Evolutionary conservation across 2,797 vertebrate species (phyloP).

Genomic region (Cottoperca gobio): DNA sequence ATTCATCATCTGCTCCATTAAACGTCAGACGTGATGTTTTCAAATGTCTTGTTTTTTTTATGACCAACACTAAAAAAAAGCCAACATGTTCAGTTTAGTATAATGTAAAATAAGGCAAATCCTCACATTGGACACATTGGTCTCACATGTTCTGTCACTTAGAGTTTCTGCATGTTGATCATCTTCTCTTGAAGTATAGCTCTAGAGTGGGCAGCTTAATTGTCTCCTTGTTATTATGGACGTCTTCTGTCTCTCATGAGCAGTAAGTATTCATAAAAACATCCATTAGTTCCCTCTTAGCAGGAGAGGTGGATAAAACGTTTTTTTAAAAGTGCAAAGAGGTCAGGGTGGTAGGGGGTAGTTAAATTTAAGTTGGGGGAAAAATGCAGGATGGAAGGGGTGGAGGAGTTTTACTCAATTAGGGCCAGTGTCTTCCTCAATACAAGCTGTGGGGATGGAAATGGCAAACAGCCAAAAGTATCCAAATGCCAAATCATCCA

Average conservation of each 20-base stretch:
- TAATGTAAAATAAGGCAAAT: neutral
- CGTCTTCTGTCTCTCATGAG: neutral
- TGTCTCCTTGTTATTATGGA: neutral
- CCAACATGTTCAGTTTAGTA: neutral
- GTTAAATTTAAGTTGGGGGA: conserved; percentile 25
- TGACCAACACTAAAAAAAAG: neutral
- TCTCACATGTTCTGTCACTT: neutral
- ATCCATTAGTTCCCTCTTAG: neutral
- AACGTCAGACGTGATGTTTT: too few species aligned
- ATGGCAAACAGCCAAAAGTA: conserved; percentile 21
- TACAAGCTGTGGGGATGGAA: conserved; percentile 39
- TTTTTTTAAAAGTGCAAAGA: conserved; percentile 12
- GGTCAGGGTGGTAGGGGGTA: conserved; percentile 7
- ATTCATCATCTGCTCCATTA: neutral
- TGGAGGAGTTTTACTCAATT: conserved; percentile 35
- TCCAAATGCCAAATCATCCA: conserved; percentile 24
- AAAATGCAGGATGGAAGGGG: conserved; percentile 15
- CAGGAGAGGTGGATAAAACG: neutral
- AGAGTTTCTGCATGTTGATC: conserved; percentile 6
- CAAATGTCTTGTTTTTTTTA: neutral
- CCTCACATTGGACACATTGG: neutral
- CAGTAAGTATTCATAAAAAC: conserved; percentile 2
- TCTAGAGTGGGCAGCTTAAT: neutral
- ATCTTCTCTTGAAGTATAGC: conserved; percentile 9
- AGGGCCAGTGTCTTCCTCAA: conserved; percentile 24